Percentiles rank a stretch among this genome's conserved stretches.
Evolutionary conservation across 2,888 invertebrate species (phyloP).

Genomic region (Taenaris catops): DNA sequence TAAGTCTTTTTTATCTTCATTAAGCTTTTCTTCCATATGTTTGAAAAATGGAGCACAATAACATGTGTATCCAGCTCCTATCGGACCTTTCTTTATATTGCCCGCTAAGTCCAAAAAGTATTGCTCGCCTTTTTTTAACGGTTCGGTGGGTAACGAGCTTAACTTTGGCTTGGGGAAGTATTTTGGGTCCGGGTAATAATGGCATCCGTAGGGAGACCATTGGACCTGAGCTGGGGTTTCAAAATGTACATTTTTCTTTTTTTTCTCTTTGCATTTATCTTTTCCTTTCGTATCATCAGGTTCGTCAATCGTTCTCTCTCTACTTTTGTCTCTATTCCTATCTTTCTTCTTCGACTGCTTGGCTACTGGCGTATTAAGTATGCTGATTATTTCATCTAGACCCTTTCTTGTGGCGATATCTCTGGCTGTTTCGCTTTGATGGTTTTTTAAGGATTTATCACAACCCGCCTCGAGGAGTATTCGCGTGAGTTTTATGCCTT

Average conservation of each 20-base stretch:
- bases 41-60: conserved; percentile 96
- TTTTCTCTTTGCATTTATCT: conserved; percentile 64
- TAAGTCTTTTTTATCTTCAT: conserved; percentile 88
- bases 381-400: conserved; percentile 89
- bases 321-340: conserved; percentile 63
- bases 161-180: conserved; percentile 92
- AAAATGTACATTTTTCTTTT: conserved; percentile 79
- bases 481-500: no score
- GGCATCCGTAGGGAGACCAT: conserved; percentile 96
- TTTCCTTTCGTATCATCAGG: conserved; percentile 63
- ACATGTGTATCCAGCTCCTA: conserved; percentile 95
- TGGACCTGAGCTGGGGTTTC: conserved; percentile 65
- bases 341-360: conserved; percentile 64
- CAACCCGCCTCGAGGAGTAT: conserved; percentile 94
- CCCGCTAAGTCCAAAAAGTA: conserved; percentile 97
- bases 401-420: conserved; percentile 95
- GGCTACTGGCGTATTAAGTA: conserved; percentile 81
- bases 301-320: conserved; percentile 77
- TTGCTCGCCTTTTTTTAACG: conserved; percentile 92
- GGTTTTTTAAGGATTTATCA: conserved; percentile 83
- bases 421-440: conserved; percentile 93
- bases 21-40: conserved; percentile 91
- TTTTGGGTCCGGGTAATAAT: conserved; percentile 92
- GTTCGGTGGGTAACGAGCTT: conserved; percentile 92
- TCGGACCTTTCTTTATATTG: conserved; percentile 96